Percentiles rank a stretch among this genome's conserved stretches.
Conservation (phyloP, 2,113 vertebrate species). For the Elachura formosa region DNA sequence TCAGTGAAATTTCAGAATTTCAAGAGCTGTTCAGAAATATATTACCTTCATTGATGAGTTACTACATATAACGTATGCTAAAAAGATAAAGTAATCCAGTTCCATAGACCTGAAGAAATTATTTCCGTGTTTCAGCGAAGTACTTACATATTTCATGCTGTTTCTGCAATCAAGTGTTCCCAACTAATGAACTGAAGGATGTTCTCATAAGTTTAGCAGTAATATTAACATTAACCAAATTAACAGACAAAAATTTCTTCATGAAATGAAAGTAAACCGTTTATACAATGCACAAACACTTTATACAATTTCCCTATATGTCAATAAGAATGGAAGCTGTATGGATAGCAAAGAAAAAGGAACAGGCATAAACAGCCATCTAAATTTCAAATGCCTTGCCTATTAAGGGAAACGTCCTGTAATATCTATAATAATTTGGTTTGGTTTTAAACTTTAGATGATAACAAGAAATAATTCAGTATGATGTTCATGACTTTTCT, state of each 20-base stretch:
- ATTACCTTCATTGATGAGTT: not conserved
- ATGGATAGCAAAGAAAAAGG: not conserved
- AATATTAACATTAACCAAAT: not conserved
- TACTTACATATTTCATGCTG: not conserved
- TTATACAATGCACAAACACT: too few species aligned
- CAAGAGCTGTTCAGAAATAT: not conserved
- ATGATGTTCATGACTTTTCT: not conserved
- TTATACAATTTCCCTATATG: not conserved
- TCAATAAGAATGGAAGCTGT: not conserved
- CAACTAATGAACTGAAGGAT: not conserved
- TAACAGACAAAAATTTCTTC: not conserved
- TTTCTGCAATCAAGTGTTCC: not conserved
- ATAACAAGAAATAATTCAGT: not conserved
- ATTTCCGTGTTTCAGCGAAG: not conserved
- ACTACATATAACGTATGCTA: not conserved
- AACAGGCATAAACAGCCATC: not conserved
- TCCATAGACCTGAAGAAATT: not conserved
- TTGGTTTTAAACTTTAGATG: not conserved
- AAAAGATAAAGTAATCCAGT: not conserved
- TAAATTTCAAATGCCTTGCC: not conserved
- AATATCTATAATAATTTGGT: accelerated
- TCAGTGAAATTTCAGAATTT: not conserved
- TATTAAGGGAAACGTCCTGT: not conserved
- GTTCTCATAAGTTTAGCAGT: not conserved
- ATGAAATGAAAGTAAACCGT: not conserved